Evolutionary conservation across 1,140 invertebrate species (phyloP), one percentile per base, ranked within the genome.

Genomic region (Psix sp.): DNA sequence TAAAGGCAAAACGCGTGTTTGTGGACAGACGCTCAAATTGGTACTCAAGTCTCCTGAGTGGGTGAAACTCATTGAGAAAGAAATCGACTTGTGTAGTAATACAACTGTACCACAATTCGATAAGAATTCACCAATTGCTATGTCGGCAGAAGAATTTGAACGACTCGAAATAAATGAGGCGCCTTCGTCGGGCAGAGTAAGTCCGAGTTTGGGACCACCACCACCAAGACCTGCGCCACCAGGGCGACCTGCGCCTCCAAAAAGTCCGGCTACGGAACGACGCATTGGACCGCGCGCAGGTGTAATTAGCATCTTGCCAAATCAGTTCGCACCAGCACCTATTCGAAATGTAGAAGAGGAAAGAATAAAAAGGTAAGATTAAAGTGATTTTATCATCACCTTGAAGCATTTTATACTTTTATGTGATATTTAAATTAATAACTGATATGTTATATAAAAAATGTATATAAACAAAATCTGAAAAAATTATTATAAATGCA

Each of bases 1-100:
- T 29, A 89, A 90, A 73, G 88, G 89, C 59, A 86, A 83, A 66
- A 88, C 88, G 2, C 84, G 92, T 82, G 89, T 95, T 21, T 91
- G 90, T 70, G 92, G 92, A 3, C 89, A 93, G 65, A 86, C 89
- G 3, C 85, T 98, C 4, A 88, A 87, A 31, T 89, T 97, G 7
- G 88, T 90, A n/a, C 86, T 98, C 0, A 96, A 95, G 84, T 95
- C 95, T 0, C 90, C 91, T 1, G 90, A 96, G 66, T 98, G 96
- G 96, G 88, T 93, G 21, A 89, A 91, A 20, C 89, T 93, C 71
- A 92, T 96, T 6, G 90, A 93, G 76, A 91, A 93, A 42, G 95
- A 97, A 87, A 91, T 97, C 72, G 91, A 90, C 39, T 86, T 96
- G 7, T 96, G 94, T 84, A 91, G 92, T 10, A 93, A 93, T 70